Percentiles rank a stretch among this genome's conserved stretches.
Conservation (phyloP, 2,113 vertebrate species). For the pig (Sus scrofa) region DNA sequence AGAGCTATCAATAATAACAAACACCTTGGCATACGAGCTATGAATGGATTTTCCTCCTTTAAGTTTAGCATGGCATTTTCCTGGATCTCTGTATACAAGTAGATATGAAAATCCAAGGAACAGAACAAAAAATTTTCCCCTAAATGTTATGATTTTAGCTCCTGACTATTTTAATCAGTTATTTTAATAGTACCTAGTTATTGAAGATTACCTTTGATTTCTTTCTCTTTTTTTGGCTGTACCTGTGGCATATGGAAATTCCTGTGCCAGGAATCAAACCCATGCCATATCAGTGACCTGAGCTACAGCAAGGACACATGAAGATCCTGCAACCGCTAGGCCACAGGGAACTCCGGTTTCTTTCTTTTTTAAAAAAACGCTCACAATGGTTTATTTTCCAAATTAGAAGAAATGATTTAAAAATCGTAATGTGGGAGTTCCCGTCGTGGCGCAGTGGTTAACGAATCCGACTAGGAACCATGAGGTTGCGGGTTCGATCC, state of each 20-base stretch:
- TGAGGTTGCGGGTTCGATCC: too few relatives aligned
- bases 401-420: slow-evolving; percentile 48
- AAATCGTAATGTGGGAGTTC: slow-evolving; percentile 76
- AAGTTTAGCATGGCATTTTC: neutral
- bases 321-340: too few relatives aligned
- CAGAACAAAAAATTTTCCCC: neutral
- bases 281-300: too few relatives aligned
- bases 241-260: too few relatives aligned
- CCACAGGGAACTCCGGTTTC: neutral
- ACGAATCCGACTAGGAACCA: too few relatives aligned
- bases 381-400: neutral
- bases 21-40: neutral
- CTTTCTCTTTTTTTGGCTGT: neutral
- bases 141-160: slow-evolving; percentile 75
- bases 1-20: neutral
- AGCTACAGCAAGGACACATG: too few relatives aligned
- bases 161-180: slow-evolving; percentile 35
- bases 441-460: too few relatives aligned
- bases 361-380: neutral
- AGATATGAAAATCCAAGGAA: slow-evolving; percentile 58
- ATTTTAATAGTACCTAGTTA: neutral
- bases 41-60: neutral
- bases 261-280: too few relatives aligned
- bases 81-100: slow-evolving; percentile 45
- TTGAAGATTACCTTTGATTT: neutral